A percentile compares a stretch with the other conserved stretches of the same genome.
Evolutionary conservation across 2,888 invertebrate species (phyloP).

Genomic region (Thereva nobilitata): DNA sequence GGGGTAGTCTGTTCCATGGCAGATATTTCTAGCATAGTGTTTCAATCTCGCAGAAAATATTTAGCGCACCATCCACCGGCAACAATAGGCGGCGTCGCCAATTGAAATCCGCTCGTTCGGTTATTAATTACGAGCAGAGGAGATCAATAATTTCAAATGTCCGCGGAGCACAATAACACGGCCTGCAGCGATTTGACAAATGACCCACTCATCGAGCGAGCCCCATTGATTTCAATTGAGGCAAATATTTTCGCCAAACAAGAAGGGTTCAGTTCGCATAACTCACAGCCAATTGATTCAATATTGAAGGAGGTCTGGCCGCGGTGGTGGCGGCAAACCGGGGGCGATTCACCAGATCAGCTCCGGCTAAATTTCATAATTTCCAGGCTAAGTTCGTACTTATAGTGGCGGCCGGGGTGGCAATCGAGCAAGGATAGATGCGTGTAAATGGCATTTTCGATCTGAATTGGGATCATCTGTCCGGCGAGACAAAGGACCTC

Average conservation of each 20-base stretch:
- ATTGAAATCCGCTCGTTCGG: conserved; percentile 8
- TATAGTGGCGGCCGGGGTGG: not conserved
- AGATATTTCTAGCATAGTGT: too few relatives aligned
- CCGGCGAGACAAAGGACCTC: conserved; percentile 8
- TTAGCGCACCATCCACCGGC: too few relatives aligned
- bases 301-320: not conserved
- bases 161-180: conserved; percentile 10
- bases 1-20: too few relatives aligned
- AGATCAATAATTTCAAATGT: conserved; percentile 28
- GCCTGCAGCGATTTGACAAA: conserved; percentile 26
- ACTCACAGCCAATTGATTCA: conserved; percentile 33
- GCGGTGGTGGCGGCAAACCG: too few relatives aligned
- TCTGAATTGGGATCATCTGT: conserved; percentile 28
- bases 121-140: conserved; percentile 20
- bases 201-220: conserved; percentile 25
- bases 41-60: too few relatives aligned
- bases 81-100: not conserved
- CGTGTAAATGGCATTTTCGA: conserved; percentile 27
- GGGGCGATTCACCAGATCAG: not conserved
- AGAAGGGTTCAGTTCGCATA: conserved; percentile 16
- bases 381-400: not conserved
- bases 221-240: conserved; percentile 23
- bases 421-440: not conserved
- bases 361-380: conserved; percentile 13
- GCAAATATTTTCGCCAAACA: conserved; percentile 31